Conservation (phyloP, 2,113 vertebrate genomes). For the Neogobius melanostomus region DNA sequence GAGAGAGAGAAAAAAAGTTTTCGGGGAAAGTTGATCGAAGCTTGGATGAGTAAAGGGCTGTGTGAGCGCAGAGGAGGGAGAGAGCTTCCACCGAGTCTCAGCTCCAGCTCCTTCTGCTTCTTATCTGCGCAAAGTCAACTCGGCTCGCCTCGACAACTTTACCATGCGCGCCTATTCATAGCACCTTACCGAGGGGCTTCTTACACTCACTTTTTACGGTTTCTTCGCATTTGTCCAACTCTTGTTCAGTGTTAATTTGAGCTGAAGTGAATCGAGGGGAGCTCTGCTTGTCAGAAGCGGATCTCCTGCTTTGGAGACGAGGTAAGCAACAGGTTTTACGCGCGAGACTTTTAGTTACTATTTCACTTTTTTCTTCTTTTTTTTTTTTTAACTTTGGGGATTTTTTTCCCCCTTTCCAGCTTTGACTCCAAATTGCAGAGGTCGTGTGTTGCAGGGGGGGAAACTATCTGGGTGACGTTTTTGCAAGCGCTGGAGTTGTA, state of each 20-base stretch:
- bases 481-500: conserved; percentile 44
- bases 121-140: conserved; percentile 51
- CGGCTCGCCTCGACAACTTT: conserved; percentile 49
- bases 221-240: conserved; percentile 42
- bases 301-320: conserved; percentile 67
- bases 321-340: conserved; percentile 55
- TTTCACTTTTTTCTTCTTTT: conserved; percentile 15
- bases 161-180: conserved; percentile 63
- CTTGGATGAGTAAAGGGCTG: conserved; percentile 69
- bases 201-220: conserved; percentile 30
- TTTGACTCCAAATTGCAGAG: conserved; percentile 66
- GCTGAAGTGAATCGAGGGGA: conserved; percentile 38
- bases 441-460: conserved; percentile 32
- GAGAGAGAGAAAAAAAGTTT: conserved; percentile 40
- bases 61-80: conserved; percentile 40
- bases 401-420: conserved; percentile 39
- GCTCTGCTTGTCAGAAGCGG: conserved; percentile 59
- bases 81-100: conserved; percentile 59
- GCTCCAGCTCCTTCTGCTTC: conserved; percentile 63
- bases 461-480: conserved; percentile 10
- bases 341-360: conserved; percentile 30
- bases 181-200: conserved; percentile 41
- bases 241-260: conserved; percentile 35
- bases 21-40: conserved; percentile 56
- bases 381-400: not conserved